A percentile compares a stretch with the other conserved stretches of the same genome.
Conservation (phyloP, 2,888 invertebrate genomes). For the Hyles lineata region DNA sequence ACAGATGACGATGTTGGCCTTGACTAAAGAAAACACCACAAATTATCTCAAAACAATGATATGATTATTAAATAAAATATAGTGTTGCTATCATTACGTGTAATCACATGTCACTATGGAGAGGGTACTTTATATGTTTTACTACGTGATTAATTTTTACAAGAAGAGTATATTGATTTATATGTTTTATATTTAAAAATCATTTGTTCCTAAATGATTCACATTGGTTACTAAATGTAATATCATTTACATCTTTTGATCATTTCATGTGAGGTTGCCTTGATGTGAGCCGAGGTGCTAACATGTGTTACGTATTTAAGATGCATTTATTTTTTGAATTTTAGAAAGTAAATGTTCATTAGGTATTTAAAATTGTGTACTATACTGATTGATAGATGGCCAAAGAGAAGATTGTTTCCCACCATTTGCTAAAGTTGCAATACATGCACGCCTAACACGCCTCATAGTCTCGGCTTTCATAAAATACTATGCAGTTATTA, state of each 20-base stretch:
- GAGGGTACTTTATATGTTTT: constrained; percentile 13
- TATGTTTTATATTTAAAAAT: neutral
- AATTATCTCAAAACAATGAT: constrained; percentile 18
- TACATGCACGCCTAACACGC: constrained; percentile 2
- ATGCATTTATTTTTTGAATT: constrained; percentile 12
- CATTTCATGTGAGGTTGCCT: neutral
- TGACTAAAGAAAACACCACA: constrained; percentile 72
- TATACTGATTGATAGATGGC: neutral
- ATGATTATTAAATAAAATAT: constrained; percentile 1
- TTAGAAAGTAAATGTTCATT: neutral
- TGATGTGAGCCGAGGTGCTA: neutral
- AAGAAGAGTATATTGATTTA: constrained; percentile 5
- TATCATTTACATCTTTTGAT: neutral
- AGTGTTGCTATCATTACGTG: constrained; percentile 2
- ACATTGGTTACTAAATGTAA: neutral
- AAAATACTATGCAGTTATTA: neutral
- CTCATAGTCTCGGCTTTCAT: neutral
- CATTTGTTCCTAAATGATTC: neutral
- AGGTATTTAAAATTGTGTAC: neutral
- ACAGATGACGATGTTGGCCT: constrained; percentile 87
- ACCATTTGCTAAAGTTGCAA: neutral
- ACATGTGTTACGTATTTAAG: constrained; percentile 7
- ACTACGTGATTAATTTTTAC: constrained; percentile 3
- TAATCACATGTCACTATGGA: constrained; percentile 14
- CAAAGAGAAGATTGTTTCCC: constrained; percentile 13